Conservation (phyloP, 2,797 vertebrate genomes). For the Brachyalestes nurse region DNA sequence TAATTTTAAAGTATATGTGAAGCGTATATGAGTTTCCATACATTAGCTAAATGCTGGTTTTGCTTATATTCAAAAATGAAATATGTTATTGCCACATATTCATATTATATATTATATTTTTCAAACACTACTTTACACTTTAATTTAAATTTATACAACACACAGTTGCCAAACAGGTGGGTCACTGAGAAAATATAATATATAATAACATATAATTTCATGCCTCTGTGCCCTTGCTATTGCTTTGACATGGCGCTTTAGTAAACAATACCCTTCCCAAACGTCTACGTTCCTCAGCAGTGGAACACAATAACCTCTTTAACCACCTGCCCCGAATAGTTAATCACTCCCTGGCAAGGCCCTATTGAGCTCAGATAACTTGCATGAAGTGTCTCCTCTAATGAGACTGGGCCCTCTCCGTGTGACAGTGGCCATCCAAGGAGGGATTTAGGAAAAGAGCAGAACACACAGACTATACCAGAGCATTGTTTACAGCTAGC, state of each 20-base stretch:
- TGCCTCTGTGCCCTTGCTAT: slow-evolving; percentile 62
- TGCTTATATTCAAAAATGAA: too few species aligned
- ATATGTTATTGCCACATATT: too few species aligned
- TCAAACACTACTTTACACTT: background rate
- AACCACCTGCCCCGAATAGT: slow-evolving; percentile 83
- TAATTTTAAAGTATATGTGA: too few species aligned
- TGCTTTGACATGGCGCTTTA: slow-evolving; percentile 70
- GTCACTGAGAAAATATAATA: background rate
- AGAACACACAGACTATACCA: background rate
- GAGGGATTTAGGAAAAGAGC: slow-evolving; percentile 23
- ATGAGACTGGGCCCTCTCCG: slow-evolving; percentile 42
- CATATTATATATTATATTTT: background rate
- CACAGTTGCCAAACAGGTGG: slow-evolving; percentile 33
- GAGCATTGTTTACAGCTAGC: too few species aligned
- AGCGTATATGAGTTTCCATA: too few species aligned
- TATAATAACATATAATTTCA: slow-evolving; percentile 28
- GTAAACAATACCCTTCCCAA: slow-evolving; percentile 75
- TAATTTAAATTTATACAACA: slow-evolving; percentile 27
- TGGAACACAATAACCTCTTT: slow-evolving; percentile 81
- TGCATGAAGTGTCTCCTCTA: slow-evolving; percentile 58
- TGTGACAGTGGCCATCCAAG: slow-evolving; percentile 37
- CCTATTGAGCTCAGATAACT: slow-evolving; percentile 82
- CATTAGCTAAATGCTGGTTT: too few species aligned
- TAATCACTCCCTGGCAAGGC: slow-evolving; percentile 78
- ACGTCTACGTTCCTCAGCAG: slow-evolving; percentile 71